Base-by-base conservation (phyloP, 23 tunicate genomes). In the Halocynthia roretzi region DNA sequence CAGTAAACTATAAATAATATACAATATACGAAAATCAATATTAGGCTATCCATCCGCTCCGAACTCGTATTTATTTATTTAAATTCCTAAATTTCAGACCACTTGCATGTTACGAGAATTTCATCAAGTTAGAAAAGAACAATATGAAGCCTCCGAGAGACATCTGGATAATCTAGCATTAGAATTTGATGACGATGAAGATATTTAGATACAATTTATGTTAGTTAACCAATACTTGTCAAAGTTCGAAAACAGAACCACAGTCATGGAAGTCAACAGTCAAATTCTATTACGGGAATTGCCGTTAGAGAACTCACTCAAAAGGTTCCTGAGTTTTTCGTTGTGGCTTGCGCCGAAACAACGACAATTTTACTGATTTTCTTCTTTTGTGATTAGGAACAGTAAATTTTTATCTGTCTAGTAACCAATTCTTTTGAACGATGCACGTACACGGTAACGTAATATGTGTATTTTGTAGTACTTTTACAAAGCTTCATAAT, bases 61-160 rank as follows among this genome's bases (percentile, higher is more conserved):
- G 44, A 31, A 31, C 44, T 1, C 44, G 44, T 31, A 31, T 31
- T 31, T 31, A 31, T 31, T 31, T 31, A 0, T 31, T 31, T 31
- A 1, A 31, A 0, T 31, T 31, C 4, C 1, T 4, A 31, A 31
- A 31, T 73, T 62, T 52, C 53, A 82, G 85, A 50, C 78, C 51
- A 61, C 62, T 14, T 82, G 85, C 85, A 82, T 82, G 85, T 49
- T 82, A 11, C 71, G 62, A 52, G 85, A 82, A 61, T 61, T 63
- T 20, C 21, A 68, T 62, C 78, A 82, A 61, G 7, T 71, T 14
- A 57, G 58, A 54, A 62, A 10, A 8, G n/a, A 18, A 14, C 56
- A 63, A 6, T 11, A 50, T 52, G 72, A 54, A 8, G 51, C 69
- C 5, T 76, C 83, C 67, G 52, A 19, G 52, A n/a, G 57, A 71